Evolutionary conservation across 2,888 invertebrate genomes (phyloP).

Genomic region (Drosophila monieri): DNA sequence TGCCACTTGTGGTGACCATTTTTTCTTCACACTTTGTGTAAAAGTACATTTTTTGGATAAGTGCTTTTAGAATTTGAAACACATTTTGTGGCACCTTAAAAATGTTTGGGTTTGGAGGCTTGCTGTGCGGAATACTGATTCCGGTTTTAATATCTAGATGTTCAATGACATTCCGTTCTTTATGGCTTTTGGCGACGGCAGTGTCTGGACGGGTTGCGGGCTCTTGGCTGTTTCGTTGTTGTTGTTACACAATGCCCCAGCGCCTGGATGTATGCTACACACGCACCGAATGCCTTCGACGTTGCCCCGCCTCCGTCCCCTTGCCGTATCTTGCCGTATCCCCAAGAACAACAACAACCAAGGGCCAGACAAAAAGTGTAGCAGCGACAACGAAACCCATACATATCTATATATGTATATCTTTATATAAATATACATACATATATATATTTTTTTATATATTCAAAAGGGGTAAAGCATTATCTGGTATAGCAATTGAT

Average conservation of each 20-base stretch:
- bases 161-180: constrained; percentile 68
- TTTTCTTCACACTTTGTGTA: constrained; percentile 2
- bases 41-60: constrained; percentile 10
- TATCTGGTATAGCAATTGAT: constrained; percentile 74
- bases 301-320: not conserved
- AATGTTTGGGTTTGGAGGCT: constrained; percentile 9
- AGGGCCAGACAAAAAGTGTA: constrained; percentile 32
- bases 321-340: constrained; percentile 3
- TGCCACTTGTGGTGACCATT: constrained; percentile 2
- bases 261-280: constrained; percentile 45
- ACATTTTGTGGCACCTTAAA: constrained; percentile 30
- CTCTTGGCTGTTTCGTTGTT: constrained; percentile 10
- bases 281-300: constrained; percentile 37
- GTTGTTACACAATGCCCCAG: constrained; percentile 52
- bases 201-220: constrained; percentile 38
- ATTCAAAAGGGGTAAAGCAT: constrained; percentile 66
- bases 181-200: constrained; percentile 38
- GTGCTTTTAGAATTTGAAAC: constrained; percentile 15
- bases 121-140: constrained; percentile 52
- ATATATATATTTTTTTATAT: constrained; percentile 34
- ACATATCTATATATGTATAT: not conserved
- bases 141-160: constrained; percentile 66
- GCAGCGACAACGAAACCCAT: constrained; percentile 10
- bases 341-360: constrained; percentile 44
- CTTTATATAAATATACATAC: constrained; percentile 1